Percentiles rank a stretch among this genome's conserved stretches.
Conservation (phyloP, 2,113 vertebrate genomes). For the Vidua macroura region DNA sequence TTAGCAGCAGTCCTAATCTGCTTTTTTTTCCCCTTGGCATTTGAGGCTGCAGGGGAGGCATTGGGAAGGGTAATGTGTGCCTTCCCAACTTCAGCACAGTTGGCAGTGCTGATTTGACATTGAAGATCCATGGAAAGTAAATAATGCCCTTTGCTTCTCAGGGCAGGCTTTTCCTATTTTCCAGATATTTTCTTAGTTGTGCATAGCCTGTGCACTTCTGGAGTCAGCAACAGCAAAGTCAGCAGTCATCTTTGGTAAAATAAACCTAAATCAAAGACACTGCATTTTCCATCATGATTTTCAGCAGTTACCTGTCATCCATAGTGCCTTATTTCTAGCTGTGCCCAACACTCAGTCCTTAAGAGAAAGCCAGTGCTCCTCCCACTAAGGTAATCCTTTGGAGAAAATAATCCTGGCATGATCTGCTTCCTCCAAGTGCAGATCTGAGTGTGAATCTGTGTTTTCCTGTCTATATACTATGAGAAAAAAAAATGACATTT, state of each 20-base stretch:
- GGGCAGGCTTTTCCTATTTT: neutral
- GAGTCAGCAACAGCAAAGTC: neutral
- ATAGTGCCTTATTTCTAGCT: neutral
- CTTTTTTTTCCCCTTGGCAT: fast-evolving
- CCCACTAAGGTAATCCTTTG: neutral
- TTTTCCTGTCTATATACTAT: neutral
- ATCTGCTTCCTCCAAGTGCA: neutral
- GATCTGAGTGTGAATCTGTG: neutral
- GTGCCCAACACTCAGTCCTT: neutral
- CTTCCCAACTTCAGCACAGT: neutral
- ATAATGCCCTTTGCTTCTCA: neutral
- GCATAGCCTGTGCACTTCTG: neutral
- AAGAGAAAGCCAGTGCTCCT: neutral
- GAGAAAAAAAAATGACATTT: neutral
- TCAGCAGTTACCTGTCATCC: neutral
- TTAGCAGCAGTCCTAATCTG: neutral
- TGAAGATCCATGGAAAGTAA: neutral
- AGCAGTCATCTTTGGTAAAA: neutral
- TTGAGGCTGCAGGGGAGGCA: neutral
- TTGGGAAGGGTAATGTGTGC: neutral
- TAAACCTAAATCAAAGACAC: neutral
- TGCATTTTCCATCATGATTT: neutral
- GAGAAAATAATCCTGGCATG: neutral
- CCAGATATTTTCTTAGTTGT: neutral
- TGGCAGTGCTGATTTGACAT: neutral